Conservation (phyloP, 2,888 invertebrate species). For the Lepidocyrtinus sp. region DNA sequence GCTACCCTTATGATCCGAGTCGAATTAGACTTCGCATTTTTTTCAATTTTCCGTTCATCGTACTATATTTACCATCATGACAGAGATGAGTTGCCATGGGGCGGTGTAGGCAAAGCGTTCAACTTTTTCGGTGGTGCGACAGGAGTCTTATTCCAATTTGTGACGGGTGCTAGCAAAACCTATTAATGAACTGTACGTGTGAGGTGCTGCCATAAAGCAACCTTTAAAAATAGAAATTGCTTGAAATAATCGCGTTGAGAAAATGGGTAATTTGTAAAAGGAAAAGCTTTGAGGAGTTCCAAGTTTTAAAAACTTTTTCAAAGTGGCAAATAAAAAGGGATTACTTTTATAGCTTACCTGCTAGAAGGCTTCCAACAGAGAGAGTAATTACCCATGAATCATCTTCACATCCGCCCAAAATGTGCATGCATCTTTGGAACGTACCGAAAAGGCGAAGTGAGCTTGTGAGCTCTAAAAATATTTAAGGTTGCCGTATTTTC, state of each 20-base stretch:
- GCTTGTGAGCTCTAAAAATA: not conserved
- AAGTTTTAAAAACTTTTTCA: not conserved
- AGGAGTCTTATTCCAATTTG: constrained; percentile 31
- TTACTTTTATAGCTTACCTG: constrained; percentile 32
- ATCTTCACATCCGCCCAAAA: constrained; percentile 68
- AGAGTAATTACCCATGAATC: constrained; percentile 70
- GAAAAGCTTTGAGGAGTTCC: not conserved
- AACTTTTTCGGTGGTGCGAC: not conserved
- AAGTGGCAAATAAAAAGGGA: not conserved
- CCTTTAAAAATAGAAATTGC: too few relatives aligned
- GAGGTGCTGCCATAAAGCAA: too few relatives aligned
- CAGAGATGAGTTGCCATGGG: not conserved
- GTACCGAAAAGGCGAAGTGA: not conserved
- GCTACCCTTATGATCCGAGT: not conserved
- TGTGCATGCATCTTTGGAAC: constrained; percentile 1
- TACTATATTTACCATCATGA: too few relatives aligned
- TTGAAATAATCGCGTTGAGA: too few relatives aligned
- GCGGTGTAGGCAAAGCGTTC: not conserved
- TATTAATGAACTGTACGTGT: not conserved
- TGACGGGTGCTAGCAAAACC: constrained; percentile 21
- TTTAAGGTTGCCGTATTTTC: too few relatives aligned
- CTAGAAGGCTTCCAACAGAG: constrained; percentile 65
- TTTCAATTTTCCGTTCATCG: too few relatives aligned
- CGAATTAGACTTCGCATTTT: not conserved
- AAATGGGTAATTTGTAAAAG: not conserved